Base-by-base conservation (phyloP, 2,797 vertebrate genomes). In the Ctenopoma kingsleyae region DNA sequence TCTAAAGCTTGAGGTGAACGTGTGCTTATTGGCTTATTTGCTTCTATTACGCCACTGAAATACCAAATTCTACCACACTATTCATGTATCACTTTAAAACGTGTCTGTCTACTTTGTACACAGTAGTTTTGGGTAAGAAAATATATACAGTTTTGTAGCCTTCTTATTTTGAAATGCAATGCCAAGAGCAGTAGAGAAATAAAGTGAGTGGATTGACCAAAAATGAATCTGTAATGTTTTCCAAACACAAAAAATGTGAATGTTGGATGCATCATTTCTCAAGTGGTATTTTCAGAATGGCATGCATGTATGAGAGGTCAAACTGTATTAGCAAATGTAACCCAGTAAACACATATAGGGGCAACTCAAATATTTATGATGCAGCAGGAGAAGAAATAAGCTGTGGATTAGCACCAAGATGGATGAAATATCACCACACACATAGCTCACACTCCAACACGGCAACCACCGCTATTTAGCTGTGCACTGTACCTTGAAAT, bases 401-500 rank as follows among this genome's bases (percentile, higher is more conserved):
- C 16, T 0, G 44, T 15, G 48, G 49, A 76, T 83, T 71, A 66
- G 17, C 62, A 49, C 63, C 44, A 35, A 1, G 51, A 66, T 48
- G 1, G 59, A 62, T 81, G 52, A 38, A 12, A 32, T 76, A 44
- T 53, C 62, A 47, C 59, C 67, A 61, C 54, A 76, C 55, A 47
- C 69, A 58, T 40, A 47, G 50, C 66, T 78, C 20, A 47, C 17
- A 2, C 30, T 55, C 50, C 58, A 64, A 32, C 15, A 17, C 16
- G 2, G 5, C 40, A 38, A 49, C 16, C 40, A 36, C 1, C 22
- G 25, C 23, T 35, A 2, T 44, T 10, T 1, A 16, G 5, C 22
- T 12, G 40, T 51, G 52, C n/a, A 16, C 60, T 25, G 64, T 51
- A 27, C 9, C 63, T 69, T 74, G 64, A 84, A 82, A 82, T 70